Conservation (phyloP, 1,140 invertebrate species). For the Orchesella cincta region DNA sequence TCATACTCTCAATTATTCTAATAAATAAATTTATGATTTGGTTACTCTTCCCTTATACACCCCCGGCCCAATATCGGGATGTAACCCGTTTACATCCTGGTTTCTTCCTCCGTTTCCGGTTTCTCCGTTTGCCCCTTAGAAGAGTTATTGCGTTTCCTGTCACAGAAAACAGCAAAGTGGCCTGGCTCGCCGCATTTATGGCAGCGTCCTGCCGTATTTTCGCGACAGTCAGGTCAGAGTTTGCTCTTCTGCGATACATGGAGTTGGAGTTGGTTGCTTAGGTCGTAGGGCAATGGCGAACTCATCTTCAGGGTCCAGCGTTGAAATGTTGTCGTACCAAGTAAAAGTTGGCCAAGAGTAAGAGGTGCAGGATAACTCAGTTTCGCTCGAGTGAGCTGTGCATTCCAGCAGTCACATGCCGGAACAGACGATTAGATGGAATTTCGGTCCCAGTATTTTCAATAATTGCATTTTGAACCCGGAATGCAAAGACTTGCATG, state of each 20-base stretch:
- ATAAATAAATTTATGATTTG: too few species aligned
- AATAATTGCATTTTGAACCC: not conserved
- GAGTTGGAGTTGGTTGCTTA: not conserved
- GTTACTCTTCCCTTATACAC: conserved; percentile 22
- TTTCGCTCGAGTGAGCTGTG: not conserved
- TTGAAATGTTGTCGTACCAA: not conserved
- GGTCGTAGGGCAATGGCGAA: not conserved
- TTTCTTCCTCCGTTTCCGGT: not conserved
- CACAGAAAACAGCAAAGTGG: conserved; percentile 1
- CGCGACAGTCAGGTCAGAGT: conserved; percentile 4
- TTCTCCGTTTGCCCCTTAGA: not conserved
- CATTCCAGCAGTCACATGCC: not conserved
- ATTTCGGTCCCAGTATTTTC: not conserved
- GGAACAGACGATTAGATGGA: not conserved
- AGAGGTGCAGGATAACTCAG: not conserved
- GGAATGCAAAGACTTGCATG: not conserved
- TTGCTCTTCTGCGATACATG: not conserved
- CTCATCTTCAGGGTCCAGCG: not conserved
- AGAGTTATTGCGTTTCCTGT: not conserved
- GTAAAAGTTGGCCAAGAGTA: not conserved
- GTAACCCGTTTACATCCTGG: not conserved
- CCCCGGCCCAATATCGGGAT: not conserved
- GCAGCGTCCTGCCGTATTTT: not conserved
- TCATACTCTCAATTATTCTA: too few species aligned
- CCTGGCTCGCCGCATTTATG: conserved; percentile 1